Evolutionary conservation across 2,888 invertebrate genomes (phyloP).

Genomic region (Hirtodrosophila duncani): DNA sequence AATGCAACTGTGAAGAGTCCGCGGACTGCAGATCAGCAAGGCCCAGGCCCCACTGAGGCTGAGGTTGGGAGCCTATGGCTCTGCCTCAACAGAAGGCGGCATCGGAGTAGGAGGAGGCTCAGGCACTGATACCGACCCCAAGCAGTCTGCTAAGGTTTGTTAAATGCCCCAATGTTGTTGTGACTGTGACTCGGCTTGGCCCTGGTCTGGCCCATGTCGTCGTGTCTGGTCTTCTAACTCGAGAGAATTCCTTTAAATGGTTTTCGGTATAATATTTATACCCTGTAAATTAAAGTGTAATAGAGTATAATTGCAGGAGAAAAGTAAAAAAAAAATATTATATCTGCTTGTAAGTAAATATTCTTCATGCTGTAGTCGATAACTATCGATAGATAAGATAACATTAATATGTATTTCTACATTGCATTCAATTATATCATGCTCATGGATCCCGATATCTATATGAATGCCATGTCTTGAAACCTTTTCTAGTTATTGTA

Average conservation of each 20-base stretch:
- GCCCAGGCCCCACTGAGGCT: slow-evolving; percentile 18
- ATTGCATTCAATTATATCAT: no score
- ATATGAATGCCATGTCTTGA: no score
- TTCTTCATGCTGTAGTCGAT: no score
- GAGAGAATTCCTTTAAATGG: slow-evolving; percentile 69
- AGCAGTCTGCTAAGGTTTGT: slow-evolving; percentile 75
- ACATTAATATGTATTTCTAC: no score
- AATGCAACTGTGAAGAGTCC: slow-evolving; percentile 42
- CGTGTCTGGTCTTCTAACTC: slow-evolving; percentile 64
- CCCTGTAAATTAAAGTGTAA: no score
- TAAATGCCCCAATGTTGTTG: slow-evolving; percentile 25
- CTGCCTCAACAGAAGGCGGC: slow-evolving; percentile 3
- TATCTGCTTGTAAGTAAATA: no score
- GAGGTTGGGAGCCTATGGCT: slow-evolving; percentile 5
- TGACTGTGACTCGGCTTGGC: slow-evolving; percentile 23
- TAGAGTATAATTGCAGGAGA: no score
- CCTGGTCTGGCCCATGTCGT: slow-evolving; percentile 35
- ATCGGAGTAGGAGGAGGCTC: slow-evolving; percentile 19
- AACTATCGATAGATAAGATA: no score
- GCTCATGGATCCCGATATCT: no score
- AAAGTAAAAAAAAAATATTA: no score
- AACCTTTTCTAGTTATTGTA: no score
- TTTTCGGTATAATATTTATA: slow-evolving; percentile 54
- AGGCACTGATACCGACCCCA: slow-evolving; percentile 71
- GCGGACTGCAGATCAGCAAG: not conserved